Evolutionary conservation across 2,888 invertebrate species (phyloP).

Genomic region (Mythimna ferrago): DNA sequence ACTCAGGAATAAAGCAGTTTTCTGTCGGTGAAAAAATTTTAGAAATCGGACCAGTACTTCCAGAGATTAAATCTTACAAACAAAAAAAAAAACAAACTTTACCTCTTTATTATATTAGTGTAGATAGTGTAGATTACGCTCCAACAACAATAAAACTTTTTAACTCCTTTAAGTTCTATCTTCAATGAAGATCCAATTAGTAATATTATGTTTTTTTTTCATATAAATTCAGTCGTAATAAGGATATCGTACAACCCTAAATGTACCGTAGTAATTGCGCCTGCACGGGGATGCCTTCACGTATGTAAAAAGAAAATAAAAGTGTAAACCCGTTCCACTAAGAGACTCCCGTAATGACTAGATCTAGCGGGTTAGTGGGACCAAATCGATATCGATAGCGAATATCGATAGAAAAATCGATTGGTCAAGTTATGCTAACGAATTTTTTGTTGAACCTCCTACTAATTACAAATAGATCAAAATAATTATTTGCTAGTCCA

Average conservation of each 20-base stretch:
- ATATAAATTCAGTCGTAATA: background rate
- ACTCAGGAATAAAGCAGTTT: no score
- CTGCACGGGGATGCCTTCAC: slow-evolving; percentile 79
- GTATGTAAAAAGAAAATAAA: slow-evolving; percentile 84
- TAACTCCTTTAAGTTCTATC: no score
- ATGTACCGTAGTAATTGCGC: slow-evolving; percentile 80
- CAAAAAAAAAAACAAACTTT: no score
- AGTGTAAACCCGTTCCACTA: slow-evolving; percentile 85
- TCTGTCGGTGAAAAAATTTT: no score
- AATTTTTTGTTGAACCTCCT: slow-evolving; percentile 14
- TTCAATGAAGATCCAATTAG: background rate
- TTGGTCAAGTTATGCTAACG: slow-evolving; percentile 17
- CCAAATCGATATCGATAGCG: slow-evolving; percentile 58
- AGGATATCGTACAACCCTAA: slow-evolving; percentile 57
- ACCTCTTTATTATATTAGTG: no score
- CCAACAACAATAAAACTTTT: no score
- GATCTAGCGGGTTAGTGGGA: slow-evolving; percentile 73
- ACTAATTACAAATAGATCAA: slow-evolving; percentile 13
- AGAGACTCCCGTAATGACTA: slow-evolving; percentile 84
- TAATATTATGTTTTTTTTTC: background rate
- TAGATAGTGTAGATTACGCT: no score
- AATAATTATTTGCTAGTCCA: slow-evolving; percentile 22
- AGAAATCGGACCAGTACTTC: no score
- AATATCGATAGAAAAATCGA: slow-evolving; percentile 42
- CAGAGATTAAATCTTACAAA: no score